Evolutionary conservation across 1,140 invertebrate genomes (phyloP).

Genomic region (Mactra quadrangularis): DNA sequence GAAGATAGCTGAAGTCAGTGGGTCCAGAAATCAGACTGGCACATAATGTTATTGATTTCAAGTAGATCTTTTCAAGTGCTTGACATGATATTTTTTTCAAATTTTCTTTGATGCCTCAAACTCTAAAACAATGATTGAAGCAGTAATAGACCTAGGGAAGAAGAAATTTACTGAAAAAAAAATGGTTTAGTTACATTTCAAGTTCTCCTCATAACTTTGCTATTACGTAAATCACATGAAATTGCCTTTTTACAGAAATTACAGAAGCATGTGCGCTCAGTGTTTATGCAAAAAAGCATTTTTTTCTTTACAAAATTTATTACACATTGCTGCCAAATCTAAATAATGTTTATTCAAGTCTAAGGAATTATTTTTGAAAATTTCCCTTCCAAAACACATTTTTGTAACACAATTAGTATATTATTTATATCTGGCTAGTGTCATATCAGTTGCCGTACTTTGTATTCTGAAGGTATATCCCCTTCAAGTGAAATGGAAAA

Average conservation of each 20-base stretch:
- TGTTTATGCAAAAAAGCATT: constrained; percentile 56
- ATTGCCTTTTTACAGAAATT: constrained; percentile 22
- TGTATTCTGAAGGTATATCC: too few relatives aligned
- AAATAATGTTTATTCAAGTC: constrained; percentile 52
- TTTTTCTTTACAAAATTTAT: constrained; percentile 54
- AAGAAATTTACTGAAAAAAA: constrained; percentile 12
- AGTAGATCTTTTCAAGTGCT: too few relatives aligned
- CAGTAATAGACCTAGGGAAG: too few relatives aligned
- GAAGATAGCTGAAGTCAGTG: too few relatives aligned
- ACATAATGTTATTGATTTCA: too few relatives aligned
- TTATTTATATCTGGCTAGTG: constrained; percentile 57
- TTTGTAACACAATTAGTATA: constrained; percentile 62
- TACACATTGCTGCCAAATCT: constrained; percentile 31
- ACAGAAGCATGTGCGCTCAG: constrained; percentile 29
- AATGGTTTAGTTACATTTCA: constrained; percentile 31
- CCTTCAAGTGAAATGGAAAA: constrained; percentile 52
- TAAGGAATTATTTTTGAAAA: constrained; percentile 55
- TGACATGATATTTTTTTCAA: too few relatives aligned
- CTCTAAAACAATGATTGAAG: too few relatives aligned
- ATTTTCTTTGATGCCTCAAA: too few relatives aligned
- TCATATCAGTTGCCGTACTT: constrained; percentile 33
- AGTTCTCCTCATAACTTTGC: constrained; percentile 12
- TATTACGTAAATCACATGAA: constrained; percentile 21
- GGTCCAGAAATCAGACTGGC: too few relatives aligned
- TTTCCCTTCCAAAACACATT: constrained; percentile 40